These are phyloP conservation scores for Phorcus lineatus DNA, from an alignment of 2,888 invertebrate genomes.

Conservation along the genomic window DNA sequence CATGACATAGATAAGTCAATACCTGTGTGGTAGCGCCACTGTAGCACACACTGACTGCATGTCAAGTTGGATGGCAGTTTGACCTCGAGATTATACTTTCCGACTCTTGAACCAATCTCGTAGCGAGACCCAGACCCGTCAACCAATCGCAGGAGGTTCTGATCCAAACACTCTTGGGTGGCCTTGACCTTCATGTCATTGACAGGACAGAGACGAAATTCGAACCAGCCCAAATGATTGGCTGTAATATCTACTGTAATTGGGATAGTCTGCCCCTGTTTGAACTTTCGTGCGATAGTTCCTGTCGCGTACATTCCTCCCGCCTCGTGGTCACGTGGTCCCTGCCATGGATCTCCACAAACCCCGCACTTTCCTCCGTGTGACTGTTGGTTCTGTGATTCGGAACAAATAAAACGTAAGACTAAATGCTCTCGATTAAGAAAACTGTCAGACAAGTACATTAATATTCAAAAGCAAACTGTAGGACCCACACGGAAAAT, in stretches of 20 bases:
- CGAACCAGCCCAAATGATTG: conserved; percentile 41
- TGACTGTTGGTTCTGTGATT: neutral
- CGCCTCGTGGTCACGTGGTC: conserved; percentile 62
- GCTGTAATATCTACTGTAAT: conserved; percentile 43
- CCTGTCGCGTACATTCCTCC: conserved; percentile 59
- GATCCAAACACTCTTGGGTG: conserved; percentile 33
- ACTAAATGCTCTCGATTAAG: no score
- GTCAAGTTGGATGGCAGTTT: conserved; percentile 44
- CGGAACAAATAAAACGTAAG: no score
- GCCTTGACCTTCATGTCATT: conserved; percentile 27
- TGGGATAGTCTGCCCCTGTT: conserved; percentile 33
- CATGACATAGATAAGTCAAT: neutral
- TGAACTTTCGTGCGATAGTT: conserved; percentile 36
- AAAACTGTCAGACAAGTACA: no score
- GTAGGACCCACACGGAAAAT: no score
- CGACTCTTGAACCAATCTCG: conserved; percentile 6
- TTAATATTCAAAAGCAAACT: no score
- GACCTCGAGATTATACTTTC: conserved; percentile 26
- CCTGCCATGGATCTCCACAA: conserved; percentile 88
- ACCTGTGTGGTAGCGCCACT: conserved; percentile 54
- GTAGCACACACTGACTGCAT: conserved; percentile 50
- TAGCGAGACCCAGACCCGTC: conserved; percentile 22
- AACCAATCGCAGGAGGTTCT: conserved; percentile 24
- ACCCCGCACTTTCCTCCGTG: conserved; percentile 86
- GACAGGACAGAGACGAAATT: conserved; percentile 37